Evolutionary conservation across 2,797 vertebrate genomes (phyloP).

Genomic region (Numenius phaeopus): DNA sequence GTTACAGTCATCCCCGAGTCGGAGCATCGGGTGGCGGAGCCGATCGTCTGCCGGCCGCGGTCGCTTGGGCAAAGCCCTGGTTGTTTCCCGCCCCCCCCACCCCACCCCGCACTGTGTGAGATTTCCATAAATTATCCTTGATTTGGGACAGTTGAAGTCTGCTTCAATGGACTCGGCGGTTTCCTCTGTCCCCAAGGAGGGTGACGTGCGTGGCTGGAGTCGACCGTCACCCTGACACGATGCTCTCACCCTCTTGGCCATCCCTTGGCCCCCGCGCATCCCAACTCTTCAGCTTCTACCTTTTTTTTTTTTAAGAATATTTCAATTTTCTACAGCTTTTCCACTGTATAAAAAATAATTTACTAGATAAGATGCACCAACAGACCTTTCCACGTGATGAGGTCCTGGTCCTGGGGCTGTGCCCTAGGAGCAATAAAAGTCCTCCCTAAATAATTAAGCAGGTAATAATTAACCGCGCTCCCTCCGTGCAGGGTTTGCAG

Average conservation of each 20-base stretch:
- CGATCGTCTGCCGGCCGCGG: fast-evolving
- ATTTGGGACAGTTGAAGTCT: neutral
- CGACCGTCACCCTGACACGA: fast-evolving
- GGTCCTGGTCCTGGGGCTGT: neutral
- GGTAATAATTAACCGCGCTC: neutral
- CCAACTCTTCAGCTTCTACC: fast-evolving
- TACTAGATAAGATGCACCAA: neutral
- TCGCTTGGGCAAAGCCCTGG: neutral
- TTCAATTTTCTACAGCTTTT: neutral
- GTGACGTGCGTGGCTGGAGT: neutral
- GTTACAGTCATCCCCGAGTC: fast-evolving
- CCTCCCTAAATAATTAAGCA: constrained; percentile 15
- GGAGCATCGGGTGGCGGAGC: fast-evolving
- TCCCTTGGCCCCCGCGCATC: fast-evolving
- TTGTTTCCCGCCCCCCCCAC: neutral
- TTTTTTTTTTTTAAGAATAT: neutral
- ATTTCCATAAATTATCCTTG: neutral
- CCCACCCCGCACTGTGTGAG: neutral
- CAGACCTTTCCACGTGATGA: neutral
- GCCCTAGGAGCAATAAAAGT: neutral
- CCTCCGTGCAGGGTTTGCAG: neutral
- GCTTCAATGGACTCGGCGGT: fast-evolving
- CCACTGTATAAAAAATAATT: neutral
- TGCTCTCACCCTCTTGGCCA: neutral
- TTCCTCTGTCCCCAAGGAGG: neutral